Conservation (phyloP, 2,888 invertebrate genomes). For the Eucriotettix oculatus region DNA sequence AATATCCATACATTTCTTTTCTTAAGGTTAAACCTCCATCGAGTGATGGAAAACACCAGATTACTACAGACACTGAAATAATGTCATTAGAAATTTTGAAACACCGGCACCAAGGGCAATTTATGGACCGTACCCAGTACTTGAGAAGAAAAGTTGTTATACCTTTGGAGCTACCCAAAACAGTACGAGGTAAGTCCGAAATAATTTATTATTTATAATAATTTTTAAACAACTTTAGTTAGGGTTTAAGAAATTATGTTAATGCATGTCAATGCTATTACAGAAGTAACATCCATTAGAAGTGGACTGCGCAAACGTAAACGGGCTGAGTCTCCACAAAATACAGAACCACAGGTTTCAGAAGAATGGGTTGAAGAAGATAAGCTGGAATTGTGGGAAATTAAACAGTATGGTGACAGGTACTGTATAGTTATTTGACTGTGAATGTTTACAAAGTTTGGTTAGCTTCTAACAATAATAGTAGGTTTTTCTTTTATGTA, state of each 20-base stretch:
- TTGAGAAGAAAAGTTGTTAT: slow-evolving; percentile 86
- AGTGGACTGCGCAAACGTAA: slow-evolving; percentile 86
- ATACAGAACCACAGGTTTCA: slow-evolving; percentile 83
- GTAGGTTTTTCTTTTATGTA: background rate
- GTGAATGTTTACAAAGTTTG: background rate
- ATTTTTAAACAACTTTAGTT: background rate
- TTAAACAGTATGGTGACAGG: slow-evolving; percentile 80
- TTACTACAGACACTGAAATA: slow-evolving; percentile 94
- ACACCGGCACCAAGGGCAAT: slow-evolving; percentile 73
- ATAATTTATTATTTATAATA: background rate
- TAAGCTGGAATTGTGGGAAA: slow-evolving; percentile 90
- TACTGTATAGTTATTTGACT: slow-evolving; percentile 25
- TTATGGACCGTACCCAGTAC: slow-evolving; percentile 80
- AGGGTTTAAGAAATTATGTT: background rate
- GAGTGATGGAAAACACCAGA: slow-evolving; percentile 71
- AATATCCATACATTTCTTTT: background rate
- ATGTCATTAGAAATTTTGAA: slow-evolving; percentile 82
- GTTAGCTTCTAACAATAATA: background rate
- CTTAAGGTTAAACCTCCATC: slow-evolving; percentile 53
- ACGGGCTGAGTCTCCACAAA: slow-evolving; percentile 83
- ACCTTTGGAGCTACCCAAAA: slow-evolving; percentile 82
- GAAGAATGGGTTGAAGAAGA: slow-evolving; percentile 97
- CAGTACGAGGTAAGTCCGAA: slow-evolving; percentile 53
- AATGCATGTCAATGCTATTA: slow-evolving; percentile 8
- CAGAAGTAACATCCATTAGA: slow-evolving; percentile 86